A percentile compares a stretch with the other conserved stretches of the same genome.
phyloP scores from a whole-genome alignment of 2,797 vertebrate genomes.

The Rhadinocentrus ornatus region DNA sequence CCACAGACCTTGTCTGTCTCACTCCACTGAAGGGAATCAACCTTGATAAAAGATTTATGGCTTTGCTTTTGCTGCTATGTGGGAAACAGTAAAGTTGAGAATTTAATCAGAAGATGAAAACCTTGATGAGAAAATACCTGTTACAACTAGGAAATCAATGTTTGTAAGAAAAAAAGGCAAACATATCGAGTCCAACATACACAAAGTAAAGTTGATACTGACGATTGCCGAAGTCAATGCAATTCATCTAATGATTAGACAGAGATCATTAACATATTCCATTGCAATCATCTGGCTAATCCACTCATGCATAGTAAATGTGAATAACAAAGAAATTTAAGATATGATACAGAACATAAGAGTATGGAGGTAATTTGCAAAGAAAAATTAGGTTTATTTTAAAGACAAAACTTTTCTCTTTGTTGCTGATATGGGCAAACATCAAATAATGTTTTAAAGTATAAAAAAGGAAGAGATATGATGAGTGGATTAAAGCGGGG shows the following conservation, averaged over 20 bases:
- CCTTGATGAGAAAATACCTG: neutral
- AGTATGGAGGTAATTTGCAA: slow-evolving; percentile 1
- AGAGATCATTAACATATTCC: neutral
- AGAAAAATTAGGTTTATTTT: neutral
- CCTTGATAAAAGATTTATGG: slow-evolving; percentile 61
- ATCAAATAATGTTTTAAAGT: slow-evolving; percentile 23
- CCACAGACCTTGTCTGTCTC: slow-evolving; percentile 54
- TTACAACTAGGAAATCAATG: neutral
- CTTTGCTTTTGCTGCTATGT: slow-evolving; percentile 23
- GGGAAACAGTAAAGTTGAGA: slow-evolving; percentile 46
- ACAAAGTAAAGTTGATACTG: neutral
- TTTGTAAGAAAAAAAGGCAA: neutral
- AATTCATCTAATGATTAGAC: neutral
- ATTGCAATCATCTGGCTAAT: neutral
- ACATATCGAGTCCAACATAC: neutral
- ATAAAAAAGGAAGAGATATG: slow-evolving; percentile 13
- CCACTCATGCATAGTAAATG: neutral
- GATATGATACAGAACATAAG: neutral
- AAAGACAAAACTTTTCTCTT: slow-evolving; percentile 14
- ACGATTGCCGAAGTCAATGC: too few relatives aligned
- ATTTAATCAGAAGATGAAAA: neutral
- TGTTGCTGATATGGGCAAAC: slow-evolving; percentile 11
- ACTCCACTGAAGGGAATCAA: slow-evolving; percentile 53
- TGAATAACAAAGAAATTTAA: neutral
- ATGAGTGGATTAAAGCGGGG: slow-evolving; percentile 19